Base-by-base conservation (phyloP, 2,113 vertebrate genomes). In the Thymallus thymallus region DNA sequence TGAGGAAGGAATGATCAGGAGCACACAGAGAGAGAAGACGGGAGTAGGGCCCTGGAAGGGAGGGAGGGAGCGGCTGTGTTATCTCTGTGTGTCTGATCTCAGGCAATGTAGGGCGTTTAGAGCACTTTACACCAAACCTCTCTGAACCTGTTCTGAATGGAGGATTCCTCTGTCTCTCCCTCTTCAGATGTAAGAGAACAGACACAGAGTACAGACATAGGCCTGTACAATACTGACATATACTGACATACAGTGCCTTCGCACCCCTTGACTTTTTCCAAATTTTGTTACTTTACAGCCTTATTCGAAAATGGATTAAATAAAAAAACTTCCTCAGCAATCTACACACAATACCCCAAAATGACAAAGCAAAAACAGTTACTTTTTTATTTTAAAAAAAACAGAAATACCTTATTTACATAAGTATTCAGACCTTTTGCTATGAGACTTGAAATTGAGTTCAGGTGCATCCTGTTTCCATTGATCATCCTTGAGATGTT, bases 11-110 rank as follows among this genome's bases (percentile, higher is more conserved):
- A 12, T 20, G 10, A 23, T 46, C 35, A 68, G 66, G 18, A 41
- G 23, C 55, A 69, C 66, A 45, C 66, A 68, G 13, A 45, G 20
- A 61, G n/a, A 26, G 64, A 30, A 66, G n/a, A 74, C 20, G 3
- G 7, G 20, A 13, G 22, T 13, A 24, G 4, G 22, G 62, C 26
- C 72, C 46, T 24, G 26, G 26, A 2, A 26, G 26, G 26, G 26
- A 26, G 9, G 63, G 46, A 14, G 45, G 46, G 24, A 56, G 63
- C 46, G 35, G 48, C 10, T 18, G 5, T 9, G 1, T 20, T 5
- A 41, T 32, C 3, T 65, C 14, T 14, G 32, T 62, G 12, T 41
- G 64, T 41, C 4, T 67, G 64, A 65, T 65, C 64, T 67, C 29
- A 16, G 48, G 26, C 24, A 56, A 20, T 68, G 65, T 67, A 55